Conservation (phyloP, 2,888 invertebrate genomes). For the Cactoblastis cactorum region DNA sequence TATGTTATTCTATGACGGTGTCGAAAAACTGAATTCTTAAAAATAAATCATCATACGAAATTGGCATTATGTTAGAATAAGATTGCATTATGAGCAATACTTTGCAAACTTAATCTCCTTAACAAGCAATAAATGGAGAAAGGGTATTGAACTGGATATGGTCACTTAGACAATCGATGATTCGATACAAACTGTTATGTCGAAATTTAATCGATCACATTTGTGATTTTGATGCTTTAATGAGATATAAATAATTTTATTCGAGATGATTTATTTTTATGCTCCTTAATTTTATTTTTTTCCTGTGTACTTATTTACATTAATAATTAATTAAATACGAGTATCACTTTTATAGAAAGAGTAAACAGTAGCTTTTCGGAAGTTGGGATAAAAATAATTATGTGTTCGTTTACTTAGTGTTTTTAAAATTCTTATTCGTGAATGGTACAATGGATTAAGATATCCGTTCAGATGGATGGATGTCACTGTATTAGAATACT, state of each 20-base stretch:
- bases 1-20: no score
- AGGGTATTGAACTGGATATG: slow-evolving; percentile 13
- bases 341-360: neutral
- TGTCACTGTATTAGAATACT: no score
- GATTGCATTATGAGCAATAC: no score
- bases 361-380: neutral
- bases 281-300: neutral
- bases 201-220: slow-evolving; percentile 9
- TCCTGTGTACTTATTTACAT: neutral
- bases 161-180: slow-evolving; percentile 11
- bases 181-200: slow-evolving; percentile 9
- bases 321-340: neutral
- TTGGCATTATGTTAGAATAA: no score
- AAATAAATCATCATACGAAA: no score
- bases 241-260: slow-evolving; percentile 6
- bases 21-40: no score
- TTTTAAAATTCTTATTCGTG: no score
- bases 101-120: slow-evolving; percentile 4
- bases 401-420: no score
- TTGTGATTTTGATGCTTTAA: slow-evolving; percentile 11
- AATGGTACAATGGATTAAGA: no score
- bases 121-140: neutral
- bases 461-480: no score
- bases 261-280: slow-evolving; percentile 9
- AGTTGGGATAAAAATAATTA: no score